phyloP scores from a whole-genome alignment of 2,113 vertebrate genomes.

The Petrocephalus microphthalmus region DNA sequence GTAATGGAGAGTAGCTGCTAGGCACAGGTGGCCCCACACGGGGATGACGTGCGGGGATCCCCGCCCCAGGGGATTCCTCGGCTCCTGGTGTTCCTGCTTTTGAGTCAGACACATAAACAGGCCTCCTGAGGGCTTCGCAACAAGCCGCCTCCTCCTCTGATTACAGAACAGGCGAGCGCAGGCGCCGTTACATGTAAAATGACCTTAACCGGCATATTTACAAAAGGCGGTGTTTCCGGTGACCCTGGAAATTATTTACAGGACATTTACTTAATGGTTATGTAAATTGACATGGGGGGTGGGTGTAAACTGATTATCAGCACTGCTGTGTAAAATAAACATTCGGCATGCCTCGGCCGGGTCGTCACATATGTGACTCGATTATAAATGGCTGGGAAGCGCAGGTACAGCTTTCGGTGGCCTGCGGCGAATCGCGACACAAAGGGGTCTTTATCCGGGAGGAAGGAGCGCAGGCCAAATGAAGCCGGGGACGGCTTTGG shows the following conservation, averaged over 20 bases:
- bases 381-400: not conserved
- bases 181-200: not conserved
- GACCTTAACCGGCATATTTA: not conserved
- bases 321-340: not conserved
- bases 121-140: slow-evolving; percentile 26
- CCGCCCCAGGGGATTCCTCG: not conserved
- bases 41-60: not conserved
- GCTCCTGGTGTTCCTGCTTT: slow-evolving; percentile 26
- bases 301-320: not conserved
- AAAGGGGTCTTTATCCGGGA: not conserved
- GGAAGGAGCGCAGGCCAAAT: not conserved
- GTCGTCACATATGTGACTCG: not conserved
- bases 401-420: not conserved
- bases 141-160: not conserved
- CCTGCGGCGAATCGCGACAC: not conserved
- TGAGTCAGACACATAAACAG: slow-evolving; percentile 16
- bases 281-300: not conserved
- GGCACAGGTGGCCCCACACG: not conserved
- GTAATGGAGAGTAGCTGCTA: not conserved
- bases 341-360: not conserved
- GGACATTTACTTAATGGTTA: not conserved
- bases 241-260: not conserved
- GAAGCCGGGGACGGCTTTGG: not conserved
- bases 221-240: not conserved
- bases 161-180: not conserved